Conservation (phyloP, 2,888 invertebrate genomes). For the Sinopyrophorus schimmeli region DNA sequence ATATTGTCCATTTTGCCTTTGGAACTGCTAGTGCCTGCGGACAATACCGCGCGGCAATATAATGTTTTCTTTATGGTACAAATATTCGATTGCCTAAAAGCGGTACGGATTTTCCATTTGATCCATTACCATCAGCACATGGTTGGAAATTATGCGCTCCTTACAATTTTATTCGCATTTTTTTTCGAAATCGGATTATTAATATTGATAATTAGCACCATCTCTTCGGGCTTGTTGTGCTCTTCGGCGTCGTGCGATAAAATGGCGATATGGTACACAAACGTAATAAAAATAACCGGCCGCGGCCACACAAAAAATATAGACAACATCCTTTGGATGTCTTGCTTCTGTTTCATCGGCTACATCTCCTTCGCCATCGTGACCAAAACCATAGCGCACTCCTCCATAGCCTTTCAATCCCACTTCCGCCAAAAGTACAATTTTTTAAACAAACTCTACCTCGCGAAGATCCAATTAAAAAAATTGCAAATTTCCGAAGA, state of each 20-base stretch:
- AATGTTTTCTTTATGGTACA: neutral
- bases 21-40: neutral
- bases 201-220: neutral
- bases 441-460: neutral
- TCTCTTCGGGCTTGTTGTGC: neutral
- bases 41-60: neutral
- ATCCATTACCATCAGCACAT: neutral
- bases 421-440: neutral
- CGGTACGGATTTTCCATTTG: neutral
- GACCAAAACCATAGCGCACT: neutral
- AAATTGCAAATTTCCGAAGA: neutral
- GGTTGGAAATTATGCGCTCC: slow-evolving; percentile 1
- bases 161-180: neutral
- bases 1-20: neutral
- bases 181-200: neutral
- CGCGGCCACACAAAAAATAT: neutral
- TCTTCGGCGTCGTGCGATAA: no score
- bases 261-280: neutral
- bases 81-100: slow-evolving; percentile 3
- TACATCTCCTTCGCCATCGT: neutral
- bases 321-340: neutral
- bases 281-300: neutral
- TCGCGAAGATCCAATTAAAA: neutral
- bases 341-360: neutral
- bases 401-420: neutral